Conservation (phyloP, 2,113 vertebrate species). For the Deroptyus accipitrinus region DNA sequence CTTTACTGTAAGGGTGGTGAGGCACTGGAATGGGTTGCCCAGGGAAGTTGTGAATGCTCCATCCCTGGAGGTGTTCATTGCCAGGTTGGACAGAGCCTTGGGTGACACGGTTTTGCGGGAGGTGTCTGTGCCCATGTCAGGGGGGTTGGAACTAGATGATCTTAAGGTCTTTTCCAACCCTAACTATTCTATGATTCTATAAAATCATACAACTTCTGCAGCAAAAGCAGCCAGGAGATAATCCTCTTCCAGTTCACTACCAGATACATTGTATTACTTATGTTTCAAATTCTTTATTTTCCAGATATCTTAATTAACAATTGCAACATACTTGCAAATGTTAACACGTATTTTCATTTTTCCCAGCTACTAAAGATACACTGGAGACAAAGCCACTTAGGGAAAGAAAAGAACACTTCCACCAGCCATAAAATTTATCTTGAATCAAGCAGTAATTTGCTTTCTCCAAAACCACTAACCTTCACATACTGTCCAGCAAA, state of each 20-base stretch:
- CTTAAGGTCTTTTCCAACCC: no score
- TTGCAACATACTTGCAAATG: not conserved
- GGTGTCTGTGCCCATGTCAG: no score
- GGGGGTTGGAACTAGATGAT: no score
- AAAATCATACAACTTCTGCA: not conserved
- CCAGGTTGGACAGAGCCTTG: no score
- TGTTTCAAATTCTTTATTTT: not conserved
- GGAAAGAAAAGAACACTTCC: not conserved
- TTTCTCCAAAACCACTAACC: conserved; percentile 73
- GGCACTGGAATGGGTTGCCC: no score
- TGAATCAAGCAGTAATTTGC: not conserved
- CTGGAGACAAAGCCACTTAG: rapidly evolving
- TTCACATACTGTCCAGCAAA: conserved; percentile 97
- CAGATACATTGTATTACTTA: not conserved
- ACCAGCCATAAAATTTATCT: not conserved
- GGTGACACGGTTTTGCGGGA: no score
- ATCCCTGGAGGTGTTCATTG: no score
- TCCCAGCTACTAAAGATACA: not conserved
- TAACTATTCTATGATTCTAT: no score
- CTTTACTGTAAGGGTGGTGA: no score
- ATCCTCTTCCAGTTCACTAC: not conserved
- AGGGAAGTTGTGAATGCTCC: no score
- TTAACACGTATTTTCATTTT: not conserved
- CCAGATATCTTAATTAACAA: not conserved
- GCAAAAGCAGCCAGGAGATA: not conserved